Conservation (phyloP, 2,113 vertebrate genomes). For the Burhinus oedicnemus region DNA sequence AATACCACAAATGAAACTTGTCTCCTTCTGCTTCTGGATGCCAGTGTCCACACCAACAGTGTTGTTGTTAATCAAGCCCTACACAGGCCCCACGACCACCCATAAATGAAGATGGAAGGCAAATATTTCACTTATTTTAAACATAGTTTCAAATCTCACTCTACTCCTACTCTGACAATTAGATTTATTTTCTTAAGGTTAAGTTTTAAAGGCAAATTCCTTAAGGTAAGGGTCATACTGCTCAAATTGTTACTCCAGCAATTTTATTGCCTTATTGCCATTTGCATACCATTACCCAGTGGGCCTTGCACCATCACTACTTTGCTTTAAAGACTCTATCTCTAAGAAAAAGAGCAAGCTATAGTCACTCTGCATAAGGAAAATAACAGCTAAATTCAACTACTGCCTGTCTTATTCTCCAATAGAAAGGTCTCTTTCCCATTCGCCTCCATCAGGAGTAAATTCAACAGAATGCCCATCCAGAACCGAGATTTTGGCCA, state of each 20-base stretch:
- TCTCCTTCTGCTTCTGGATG: neutral
- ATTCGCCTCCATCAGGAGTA: neutral
- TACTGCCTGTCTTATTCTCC: neutral
- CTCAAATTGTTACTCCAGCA: neutral
- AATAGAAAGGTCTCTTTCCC: neutral
- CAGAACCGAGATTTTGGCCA: neutral
- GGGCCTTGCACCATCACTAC: neutral
- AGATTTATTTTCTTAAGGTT: neutral
- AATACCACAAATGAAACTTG: neutral
- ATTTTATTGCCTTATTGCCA: neutral
- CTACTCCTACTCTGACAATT: neutral
- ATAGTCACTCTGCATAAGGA: neutral
- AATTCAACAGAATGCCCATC: neutral
- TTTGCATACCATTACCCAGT: neutral
- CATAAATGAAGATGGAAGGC: neutral
- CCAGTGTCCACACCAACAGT: neutral
- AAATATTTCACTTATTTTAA: neutral
- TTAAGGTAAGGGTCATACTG: neutral
- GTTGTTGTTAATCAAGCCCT: neutral
- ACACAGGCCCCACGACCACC: accelerated
- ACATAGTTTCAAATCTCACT: neutral
- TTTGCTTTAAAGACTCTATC: neutral
- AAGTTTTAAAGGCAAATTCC: neutral
- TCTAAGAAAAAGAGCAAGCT: neutral
- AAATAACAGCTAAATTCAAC: neutral